A percentile compares a stretch with the other conserved stretches of the same genome.
Conservation (phyloP, 2,797 vertebrate species). For the Microchirus variegatus region DNA sequence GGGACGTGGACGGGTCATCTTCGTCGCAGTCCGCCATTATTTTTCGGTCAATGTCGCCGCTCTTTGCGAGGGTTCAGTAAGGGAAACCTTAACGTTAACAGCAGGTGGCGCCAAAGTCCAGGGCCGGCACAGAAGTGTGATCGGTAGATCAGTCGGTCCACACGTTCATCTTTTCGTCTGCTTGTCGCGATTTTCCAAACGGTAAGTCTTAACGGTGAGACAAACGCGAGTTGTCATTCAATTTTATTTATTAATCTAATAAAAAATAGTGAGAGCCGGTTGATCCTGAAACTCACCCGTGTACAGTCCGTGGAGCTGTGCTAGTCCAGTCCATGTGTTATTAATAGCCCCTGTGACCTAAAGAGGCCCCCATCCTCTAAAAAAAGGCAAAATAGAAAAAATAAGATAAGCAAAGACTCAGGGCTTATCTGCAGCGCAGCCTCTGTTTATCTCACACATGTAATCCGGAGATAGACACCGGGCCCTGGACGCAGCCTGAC, state of each 20-base stretch:
- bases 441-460: conserved; percentile 60
- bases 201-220: too few relatives aligned
- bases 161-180: too few relatives aligned
- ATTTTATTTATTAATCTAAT: too few relatives aligned
- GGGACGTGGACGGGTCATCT: conserved; percentile 66
- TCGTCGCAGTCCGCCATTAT: conserved; percentile 76
- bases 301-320: too few relatives aligned
- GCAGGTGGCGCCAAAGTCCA: too few relatives aligned
- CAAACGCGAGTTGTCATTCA: neutral
- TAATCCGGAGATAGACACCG: conserved; percentile 40
- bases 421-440: conserved; percentile 56
- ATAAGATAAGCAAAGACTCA: conserved; percentile 23
- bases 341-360: conserved; percentile 30
- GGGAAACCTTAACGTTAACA: too few relatives aligned
- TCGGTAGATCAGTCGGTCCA: too few relatives aligned
- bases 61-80: too few relatives aligned
- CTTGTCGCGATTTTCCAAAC: too few relatives aligned
- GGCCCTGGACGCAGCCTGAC: conserved; percentile 45
- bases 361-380: conserved; percentile 12
- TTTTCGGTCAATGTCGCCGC: conserved; percentile 8
- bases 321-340: conserved; percentile 19
- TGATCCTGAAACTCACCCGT: too few relatives aligned
- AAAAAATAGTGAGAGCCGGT: too few relatives aligned
- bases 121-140: too few relatives aligned
- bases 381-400: conserved; percentile 11